These are phyloP conservation scores for Distichodus sexfasciatus DNA, from an alignment of 2,797 vertebrate species.

Conservation along the genomic window DNA sequence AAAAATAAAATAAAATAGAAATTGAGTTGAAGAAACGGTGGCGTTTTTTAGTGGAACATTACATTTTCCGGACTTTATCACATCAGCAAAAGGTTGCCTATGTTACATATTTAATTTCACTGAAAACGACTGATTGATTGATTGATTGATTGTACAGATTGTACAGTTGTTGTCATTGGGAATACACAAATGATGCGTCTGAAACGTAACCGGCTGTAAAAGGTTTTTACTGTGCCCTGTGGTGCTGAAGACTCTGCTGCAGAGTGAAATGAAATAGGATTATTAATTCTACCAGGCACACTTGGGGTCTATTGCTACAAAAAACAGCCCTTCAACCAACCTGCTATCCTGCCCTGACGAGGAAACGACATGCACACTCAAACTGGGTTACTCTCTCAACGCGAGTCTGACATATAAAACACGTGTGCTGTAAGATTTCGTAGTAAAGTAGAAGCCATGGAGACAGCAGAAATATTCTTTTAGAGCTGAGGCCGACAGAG, in stretches of 20 bases:
- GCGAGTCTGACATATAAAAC: constrained; percentile 47
- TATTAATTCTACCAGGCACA: constrained; percentile 72
- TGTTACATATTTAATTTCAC: neutral
- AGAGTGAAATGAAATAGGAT: constrained; percentile 41
- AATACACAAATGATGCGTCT: too few species aligned
- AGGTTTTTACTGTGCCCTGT: constrained; percentile 14
- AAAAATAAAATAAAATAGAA: too few species aligned
- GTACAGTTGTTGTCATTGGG: too few species aligned
- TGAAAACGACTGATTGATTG: too few species aligned
- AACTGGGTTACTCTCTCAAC: constrained; percentile 58
- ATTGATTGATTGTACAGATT: too few species aligned
- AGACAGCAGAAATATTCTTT: constrained; percentile 48
- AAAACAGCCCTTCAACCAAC: constrained; percentile 81
- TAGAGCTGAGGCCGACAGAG: constrained; percentile 50
- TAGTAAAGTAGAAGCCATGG: constrained; percentile 57
- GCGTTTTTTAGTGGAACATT: neutral
- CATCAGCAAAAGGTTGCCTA: constrained; percentile 1
- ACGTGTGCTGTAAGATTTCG: constrained; percentile 42
- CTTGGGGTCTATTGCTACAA: constrained; percentile 82
- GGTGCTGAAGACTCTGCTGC: constrained; percentile 31
- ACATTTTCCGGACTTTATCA: neutral
- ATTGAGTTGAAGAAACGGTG: too few species aligned
- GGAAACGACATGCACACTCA: constrained; percentile 61
- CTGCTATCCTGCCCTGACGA: constrained; percentile 66
- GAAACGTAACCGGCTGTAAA: too few species aligned